phyloP scores from a whole-genome alignment of 2,797 vertebrate genomes.

The Mus spretus region DNA sequence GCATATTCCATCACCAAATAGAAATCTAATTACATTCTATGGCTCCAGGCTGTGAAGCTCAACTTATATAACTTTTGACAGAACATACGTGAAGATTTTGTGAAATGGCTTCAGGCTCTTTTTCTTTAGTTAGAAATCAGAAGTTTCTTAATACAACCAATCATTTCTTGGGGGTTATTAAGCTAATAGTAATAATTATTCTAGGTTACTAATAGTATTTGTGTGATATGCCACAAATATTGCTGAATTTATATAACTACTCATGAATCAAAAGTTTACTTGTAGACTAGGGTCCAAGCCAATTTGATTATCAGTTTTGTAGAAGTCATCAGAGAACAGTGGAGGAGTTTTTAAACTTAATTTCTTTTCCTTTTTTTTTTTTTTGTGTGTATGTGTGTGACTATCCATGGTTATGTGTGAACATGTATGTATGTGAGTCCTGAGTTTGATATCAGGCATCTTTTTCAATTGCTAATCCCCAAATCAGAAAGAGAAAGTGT shows the following conservation, averaged over 20 bases:
- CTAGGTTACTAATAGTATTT: constrained; percentile 44
- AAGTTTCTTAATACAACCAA: constrained; percentile 68
- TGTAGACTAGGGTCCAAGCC: neutral
- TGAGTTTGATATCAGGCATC: too few relatives aligned
- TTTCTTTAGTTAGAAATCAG: constrained; percentile 74
- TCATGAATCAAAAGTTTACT: neutral
- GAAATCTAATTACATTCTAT: constrained; percentile 75
- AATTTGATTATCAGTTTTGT: neutral
- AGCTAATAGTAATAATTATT: constrained; percentile 50
- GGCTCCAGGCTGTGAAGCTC: constrained; percentile 67
- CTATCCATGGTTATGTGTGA: neutral
- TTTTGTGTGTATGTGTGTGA: neutral
- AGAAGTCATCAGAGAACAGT: neutral
- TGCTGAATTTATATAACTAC: constrained; percentile 56
- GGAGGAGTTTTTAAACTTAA: neutral
- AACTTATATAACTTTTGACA: constrained; percentile 77
- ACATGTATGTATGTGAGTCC: neutral
- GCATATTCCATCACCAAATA: constrained; percentile 72
- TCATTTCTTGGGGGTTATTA: constrained; percentile 68
- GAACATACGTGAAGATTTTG: constrained; percentile 75
- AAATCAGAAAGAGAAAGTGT: neutral
- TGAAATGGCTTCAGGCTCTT: constrained; percentile 72
- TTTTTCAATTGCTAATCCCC: neutral
- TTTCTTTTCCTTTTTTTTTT: neutral
- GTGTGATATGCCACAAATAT: neutral